These are phyloP conservation scores for Ophioninae sp. DNA, from an alignment of 2,888 invertebrate species.

Conservation along the genomic window DNA sequence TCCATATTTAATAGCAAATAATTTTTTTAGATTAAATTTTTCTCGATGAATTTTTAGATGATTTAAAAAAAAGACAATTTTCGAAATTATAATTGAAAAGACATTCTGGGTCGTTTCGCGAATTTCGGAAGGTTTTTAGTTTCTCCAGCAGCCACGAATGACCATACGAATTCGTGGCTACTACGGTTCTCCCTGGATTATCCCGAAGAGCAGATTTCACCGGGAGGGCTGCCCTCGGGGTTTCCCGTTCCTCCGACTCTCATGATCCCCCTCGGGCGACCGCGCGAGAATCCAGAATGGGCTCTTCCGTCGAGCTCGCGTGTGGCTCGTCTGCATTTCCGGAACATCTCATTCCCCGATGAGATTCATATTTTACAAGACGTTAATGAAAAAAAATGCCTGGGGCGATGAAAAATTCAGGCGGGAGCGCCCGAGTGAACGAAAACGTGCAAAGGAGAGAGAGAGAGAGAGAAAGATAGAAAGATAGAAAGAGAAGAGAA, in stretches of 20 bases:
- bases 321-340: conserved; percentile 49
- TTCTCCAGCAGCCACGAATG: not conserved
- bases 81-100: conserved; percentile 1
- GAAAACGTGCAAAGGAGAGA: not conserved
- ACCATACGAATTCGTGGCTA: conserved; percentile 4
- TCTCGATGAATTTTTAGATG: not conserved
- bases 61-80: too few species aligned
- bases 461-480: not conserved
- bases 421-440: not conserved
- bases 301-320: conserved; percentile 43
- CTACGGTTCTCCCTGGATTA: conserved; percentile 49
- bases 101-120: conserved; percentile 41
- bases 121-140: conserved; percentile 18
- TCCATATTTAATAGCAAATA: too few species aligned
- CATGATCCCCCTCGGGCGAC: conserved; percentile 51
- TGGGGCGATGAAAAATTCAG: conserved; percentile 47
- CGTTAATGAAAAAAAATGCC: conserved; percentile 62
- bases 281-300: conserved; percentile 53
- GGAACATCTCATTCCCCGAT: conserved; percentile 55
- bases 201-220: conserved; percentile 56
- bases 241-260: conserved; percentile 36
- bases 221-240: conserved; percentile 54
- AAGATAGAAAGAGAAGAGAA: conserved; percentile 8
- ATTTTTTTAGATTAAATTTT: too few species aligned
- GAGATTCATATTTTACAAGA: conserved; percentile 63